phyloP scores from a whole-genome alignment of 2,797 vertebrate genomes.

The Peromyscus melanophrys region DNA sequence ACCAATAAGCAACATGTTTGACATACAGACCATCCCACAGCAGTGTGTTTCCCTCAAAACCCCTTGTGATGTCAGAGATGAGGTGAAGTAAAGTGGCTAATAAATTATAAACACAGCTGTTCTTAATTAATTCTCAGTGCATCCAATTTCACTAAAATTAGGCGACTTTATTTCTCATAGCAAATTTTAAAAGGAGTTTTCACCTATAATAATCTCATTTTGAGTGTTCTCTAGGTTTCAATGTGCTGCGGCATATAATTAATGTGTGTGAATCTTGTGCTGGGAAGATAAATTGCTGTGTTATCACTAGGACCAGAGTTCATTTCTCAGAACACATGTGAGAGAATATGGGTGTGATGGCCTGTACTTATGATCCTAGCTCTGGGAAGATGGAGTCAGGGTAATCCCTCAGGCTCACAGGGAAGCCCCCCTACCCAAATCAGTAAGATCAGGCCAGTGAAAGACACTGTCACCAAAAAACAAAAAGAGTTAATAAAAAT shows the following conservation, averaged over 20 bases:
- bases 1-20: too few relatives aligned
- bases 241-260: background rate
- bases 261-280: background rate
- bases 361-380: background rate
- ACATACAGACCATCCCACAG: too few relatives aligned
- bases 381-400: background rate
- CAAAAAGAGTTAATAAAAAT: background rate
- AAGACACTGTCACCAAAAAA: background rate
- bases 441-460: background rate
- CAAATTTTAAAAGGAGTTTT: background rate
- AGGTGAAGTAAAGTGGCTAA: background rate
- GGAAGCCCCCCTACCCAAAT: too few relatives aligned
- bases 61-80: background rate
- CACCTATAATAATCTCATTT: background rate
- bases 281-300: background rate
- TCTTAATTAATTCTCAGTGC: background rate
- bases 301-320: too few relatives aligned
- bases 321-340: background rate
- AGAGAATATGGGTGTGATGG: background rate
- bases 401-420: too few relatives aligned
- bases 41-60: background rate
- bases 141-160: background rate
- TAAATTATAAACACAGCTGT: background rate
- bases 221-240: background rate
- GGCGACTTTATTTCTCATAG: background rate